Evolutionary conservation across 2,113 vertebrate species (phyloP).

Genomic region (Rhadina sibilatrix): DNA sequence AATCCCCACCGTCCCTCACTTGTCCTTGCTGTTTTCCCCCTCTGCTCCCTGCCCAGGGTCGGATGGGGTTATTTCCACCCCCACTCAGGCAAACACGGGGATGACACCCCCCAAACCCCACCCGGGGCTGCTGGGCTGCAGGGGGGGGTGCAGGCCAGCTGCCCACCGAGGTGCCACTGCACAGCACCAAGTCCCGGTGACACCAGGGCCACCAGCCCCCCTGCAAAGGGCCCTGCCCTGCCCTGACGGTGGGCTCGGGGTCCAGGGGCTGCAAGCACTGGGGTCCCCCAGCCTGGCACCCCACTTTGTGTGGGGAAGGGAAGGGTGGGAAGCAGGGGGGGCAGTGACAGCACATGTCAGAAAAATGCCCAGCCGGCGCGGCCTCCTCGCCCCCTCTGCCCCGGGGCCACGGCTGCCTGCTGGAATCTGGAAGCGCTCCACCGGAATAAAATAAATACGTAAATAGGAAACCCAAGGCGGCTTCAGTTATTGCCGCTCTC

Average conservation of each 20-base stretch:
- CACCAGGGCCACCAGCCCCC: background rate
- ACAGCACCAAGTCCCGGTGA: rapidly evolving
- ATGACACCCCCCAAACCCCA: background rate
- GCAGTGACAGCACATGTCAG: background rate
- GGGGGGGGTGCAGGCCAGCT: background rate
- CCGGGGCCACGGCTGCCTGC: background rate
- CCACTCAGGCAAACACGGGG: rapidly evolving
- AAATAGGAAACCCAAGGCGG: conserved; percentile 9
- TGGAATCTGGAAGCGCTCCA: background rate
- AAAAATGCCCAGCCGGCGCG: background rate
- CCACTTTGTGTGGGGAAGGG: background rate
- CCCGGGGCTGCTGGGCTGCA: background rate
- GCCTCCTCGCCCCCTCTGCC: background rate
- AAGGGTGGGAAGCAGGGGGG: background rate
- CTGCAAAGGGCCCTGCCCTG: background rate
- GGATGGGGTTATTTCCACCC: background rate
- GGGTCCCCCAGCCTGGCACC: background rate
- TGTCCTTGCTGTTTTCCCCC: background rate
- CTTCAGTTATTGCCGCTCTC: background rate
- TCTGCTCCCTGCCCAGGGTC: background rate
- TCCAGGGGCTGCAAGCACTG: background rate
- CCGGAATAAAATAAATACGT: background rate
- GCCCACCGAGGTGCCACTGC: background rate
- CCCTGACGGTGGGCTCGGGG: rapidly evolving
- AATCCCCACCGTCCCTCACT: rapidly evolving